Percentiles rank a stretch among this genome's conserved stretches.
Evolutionary conservation across 1,140 invertebrate species (phyloP).

Genomic region (Drosophila serrata): DNA sequence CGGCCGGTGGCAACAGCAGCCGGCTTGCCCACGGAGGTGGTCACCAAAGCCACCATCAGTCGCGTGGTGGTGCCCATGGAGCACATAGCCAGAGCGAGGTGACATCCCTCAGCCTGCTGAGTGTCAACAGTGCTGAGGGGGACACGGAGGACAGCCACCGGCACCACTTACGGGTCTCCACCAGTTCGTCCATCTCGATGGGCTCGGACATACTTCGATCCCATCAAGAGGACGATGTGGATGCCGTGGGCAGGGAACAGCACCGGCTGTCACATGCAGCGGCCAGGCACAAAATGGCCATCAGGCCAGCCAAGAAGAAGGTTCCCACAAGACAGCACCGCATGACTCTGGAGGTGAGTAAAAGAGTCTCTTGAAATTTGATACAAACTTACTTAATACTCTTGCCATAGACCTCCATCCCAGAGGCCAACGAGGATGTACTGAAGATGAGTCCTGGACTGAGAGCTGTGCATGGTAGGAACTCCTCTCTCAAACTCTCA

Average conservation of each 20-base stretch:
- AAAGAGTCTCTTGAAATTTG: not conserved
- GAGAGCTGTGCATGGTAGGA: slow-evolving; percentile 67
- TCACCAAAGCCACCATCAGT: slow-evolving; percentile 14
- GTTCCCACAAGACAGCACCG: slow-evolving; percentile 89
- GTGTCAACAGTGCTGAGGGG: slow-evolving; percentile 73
- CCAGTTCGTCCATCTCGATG: slow-evolving; percentile 54
- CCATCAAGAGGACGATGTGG: slow-evolving; percentile 67
- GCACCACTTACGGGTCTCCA: slow-evolving; percentile 48
- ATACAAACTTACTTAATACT: slow-evolving; percentile 24
- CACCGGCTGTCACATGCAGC: slow-evolving; percentile 91
- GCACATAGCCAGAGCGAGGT: slow-evolving; percentile 55
- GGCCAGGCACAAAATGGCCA: slow-evolving; percentile 91
- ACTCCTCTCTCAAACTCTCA: no score
- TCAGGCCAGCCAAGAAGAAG: slow-evolving; percentile 90
- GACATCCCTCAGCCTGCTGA: slow-evolving; percentile 77
- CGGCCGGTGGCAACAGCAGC: slow-evolving; percentile 26
- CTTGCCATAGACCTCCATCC: slow-evolving; percentile 88
- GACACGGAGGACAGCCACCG: slow-evolving; percentile 61
- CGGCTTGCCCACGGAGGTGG: slow-evolving; percentile 6
- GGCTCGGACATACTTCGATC: slow-evolving; percentile 64
- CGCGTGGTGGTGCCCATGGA: slow-evolving; percentile 8
- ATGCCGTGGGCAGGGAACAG: slow-evolving; percentile 73
- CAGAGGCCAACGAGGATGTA: slow-evolving; percentile 90
- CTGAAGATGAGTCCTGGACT: slow-evolving; percentile 83
- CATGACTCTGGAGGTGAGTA: slow-evolving; percentile 87